Base-by-base conservation (phyloP, 2,888 invertebrate species). In the Tromatobia lineatoria region DNA sequence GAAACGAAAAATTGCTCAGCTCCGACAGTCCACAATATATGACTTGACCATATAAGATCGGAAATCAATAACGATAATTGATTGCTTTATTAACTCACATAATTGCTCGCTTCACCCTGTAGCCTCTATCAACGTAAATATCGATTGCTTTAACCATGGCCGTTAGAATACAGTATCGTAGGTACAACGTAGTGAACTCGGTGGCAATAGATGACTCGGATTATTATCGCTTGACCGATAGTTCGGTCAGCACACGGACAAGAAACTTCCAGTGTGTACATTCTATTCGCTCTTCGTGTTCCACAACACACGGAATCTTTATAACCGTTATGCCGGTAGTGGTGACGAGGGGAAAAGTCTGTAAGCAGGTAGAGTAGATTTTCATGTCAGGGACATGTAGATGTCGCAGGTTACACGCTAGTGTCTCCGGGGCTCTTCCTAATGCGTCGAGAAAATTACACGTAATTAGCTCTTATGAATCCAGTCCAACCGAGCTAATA, bases 151-250 rank as follows among this genome's bases (percentile, higher is more conserved):
- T 61, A 18, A 66, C 45, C 45, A 66, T 13, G 66, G 66, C 10
- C 66, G 20, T 42, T 45, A 20, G 13, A 66, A 66, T 45, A 18
- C 1, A 66, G 47, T 47, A 29, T 23, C n/a, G 47, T 61, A n/a
- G 25, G 45, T 38, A 42, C 18, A 64, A 18, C 42, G n/a, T 71
- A 71, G 70, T 8, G 42, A 69, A 57, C 74, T 69, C 50, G 29
- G 45, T 3, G 38, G 52, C 54, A 79, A 83, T 83, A 79, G 82
- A 83, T 78, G 18, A 78, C 45, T 78, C 29, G 67, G 73, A 78
- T 83, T 75, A 66, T 66, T 75, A 83, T 79, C 82, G 70, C 74
- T 69, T 64, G 64, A 57, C 69, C 64, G 70, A 83, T 79, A 64
- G 61, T 57, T 64, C 70, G 54, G 29, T 61, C 29, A 18, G 34